These are phyloP conservation scores for Mesorhabditis belari DNA, from an alignment of 2,888 invertebrate genomes.

Conservation along the genomic window DNA sequence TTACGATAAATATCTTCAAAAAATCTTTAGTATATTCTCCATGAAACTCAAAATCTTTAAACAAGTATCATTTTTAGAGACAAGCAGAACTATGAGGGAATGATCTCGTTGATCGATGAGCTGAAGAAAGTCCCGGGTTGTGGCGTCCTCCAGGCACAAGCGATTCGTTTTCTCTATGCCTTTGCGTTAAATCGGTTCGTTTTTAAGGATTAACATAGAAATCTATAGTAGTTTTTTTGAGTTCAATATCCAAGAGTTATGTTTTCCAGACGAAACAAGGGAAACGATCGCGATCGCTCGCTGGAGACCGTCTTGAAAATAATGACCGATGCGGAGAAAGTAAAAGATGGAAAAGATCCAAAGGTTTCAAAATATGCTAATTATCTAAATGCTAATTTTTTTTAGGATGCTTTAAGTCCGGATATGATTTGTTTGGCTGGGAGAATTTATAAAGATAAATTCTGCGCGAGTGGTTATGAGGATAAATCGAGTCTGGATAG, in stretches of 20 bases:
- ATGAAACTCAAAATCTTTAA: too few species aligned
- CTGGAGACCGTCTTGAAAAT: conserved; percentile 77
- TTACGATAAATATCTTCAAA: too few species aligned
- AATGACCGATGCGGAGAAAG: conserved; percentile 64
- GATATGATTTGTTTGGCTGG: conserved; percentile 96
- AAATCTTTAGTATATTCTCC: too few species aligned
- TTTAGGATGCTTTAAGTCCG: conserved; percentile 61
- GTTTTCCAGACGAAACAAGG: conserved; percentile 71
- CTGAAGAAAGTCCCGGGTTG: conserved; percentile 78
- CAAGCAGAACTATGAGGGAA: conserved; percentile 67
- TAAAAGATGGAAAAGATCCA: conserved; percentile 7
- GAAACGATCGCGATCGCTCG: conserved; percentile 89
- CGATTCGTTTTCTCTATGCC: conserved; percentile 85
- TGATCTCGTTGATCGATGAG: conserved; percentile 91
- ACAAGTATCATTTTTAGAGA: conserved; percentile 43
- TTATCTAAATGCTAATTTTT: neutral
- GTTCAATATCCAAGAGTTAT: neutral
- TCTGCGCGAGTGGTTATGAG: conserved; percentile 85
- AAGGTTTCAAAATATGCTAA: neutral
- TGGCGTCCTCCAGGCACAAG: conserved; percentile 79
- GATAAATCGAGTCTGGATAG: conserved; percentile 79
- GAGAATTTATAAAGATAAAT: conserved; percentile 74
- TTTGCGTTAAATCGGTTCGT: conserved; percentile 83
- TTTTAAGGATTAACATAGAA: too few species aligned
- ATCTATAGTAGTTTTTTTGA: neutral